Percentiles rank a stretch among this genome's conserved stretches.
phyloP scores from a whole-genome alignment of 2,797 vertebrate genomes.

The Notoglanidium macrostoma region DNA sequence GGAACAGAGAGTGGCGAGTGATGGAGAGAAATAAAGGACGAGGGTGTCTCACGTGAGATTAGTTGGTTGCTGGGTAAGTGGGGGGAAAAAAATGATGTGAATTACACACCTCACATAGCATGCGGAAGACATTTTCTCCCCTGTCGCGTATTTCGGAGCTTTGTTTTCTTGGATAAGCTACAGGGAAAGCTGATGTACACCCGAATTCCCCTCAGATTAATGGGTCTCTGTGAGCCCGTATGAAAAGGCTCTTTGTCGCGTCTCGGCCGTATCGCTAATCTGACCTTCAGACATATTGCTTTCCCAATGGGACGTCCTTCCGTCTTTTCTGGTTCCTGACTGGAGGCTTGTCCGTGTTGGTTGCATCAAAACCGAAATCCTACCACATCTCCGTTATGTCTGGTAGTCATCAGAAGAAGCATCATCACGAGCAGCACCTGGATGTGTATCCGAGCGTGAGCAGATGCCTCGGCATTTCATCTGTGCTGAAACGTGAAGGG shows the following conservation, averaged over 20 bases:
- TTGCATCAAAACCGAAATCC: background rate
- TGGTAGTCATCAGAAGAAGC: background rate
- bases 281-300: constrained; percentile 37
- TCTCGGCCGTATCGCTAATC: constrained; percentile 22
- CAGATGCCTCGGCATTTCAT: constrained; percentile 15
- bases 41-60: background rate
- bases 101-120: background rate
- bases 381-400: background rate
- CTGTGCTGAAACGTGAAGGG: constrained; percentile 24
- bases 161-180: constrained; percentile 25
- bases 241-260: constrained; percentile 35
- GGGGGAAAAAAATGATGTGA: background rate
- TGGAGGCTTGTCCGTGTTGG: background rate
- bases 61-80: background rate
- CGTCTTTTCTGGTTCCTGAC: background rate
- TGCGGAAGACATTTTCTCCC: background rate
- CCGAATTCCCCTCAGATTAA: constrained; percentile 19
- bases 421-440: background rate
- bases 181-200: background rate
- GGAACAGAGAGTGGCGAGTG: constrained; percentile 4
- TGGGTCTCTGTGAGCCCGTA: constrained; percentile 26
- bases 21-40: constrained; percentile 10
- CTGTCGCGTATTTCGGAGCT: too few relatives aligned
- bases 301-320: background rate
- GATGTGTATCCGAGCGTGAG: background rate